Evolutionary conservation across 2,888 invertebrate genomes (phyloP), one percentile per base, ranked within the genome.

Genomic region (Drosophila differens): DNA sequence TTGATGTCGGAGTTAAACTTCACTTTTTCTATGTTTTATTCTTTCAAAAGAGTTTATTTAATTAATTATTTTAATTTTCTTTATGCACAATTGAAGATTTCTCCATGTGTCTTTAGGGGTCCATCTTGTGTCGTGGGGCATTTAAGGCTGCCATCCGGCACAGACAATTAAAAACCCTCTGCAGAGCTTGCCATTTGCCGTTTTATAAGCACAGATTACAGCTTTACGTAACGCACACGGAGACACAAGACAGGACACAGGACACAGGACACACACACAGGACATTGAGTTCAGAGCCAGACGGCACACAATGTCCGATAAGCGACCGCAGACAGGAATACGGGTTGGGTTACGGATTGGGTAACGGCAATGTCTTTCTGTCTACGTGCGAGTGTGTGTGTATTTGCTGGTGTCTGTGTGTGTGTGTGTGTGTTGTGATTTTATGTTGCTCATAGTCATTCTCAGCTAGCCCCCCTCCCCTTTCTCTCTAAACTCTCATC

Each of bases 131-230:
- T 77, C 72, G 78, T 70, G 70, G 69, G 83, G 83, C 89, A 83
- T 88, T 85, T 88, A 88, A 88, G 90, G 52, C 88, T 76, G 77
- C 86, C 87, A 90, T 87, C 89, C 86, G 88, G 91, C 76, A 76
- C 81, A 87, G 86, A 87, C 91, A 87, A 90, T 87, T 87, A 87
- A 87, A 87, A 87, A 89, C 90, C 86, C 88, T 87, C 91, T 87
- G 90, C 82, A 87, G 80, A 90, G 80, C 71, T 89, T 82, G 89
- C 86, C 91, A 90, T 86, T 86, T 86, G 89, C 88, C 89, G 67
- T 87, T 87, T 91, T 90, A 87, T 90, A 91, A 89, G 86, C 86
- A 89, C 88, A 91, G 86, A 91, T 87, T 87, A 87, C 91, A 90
- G 90, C 81, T 91, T 73, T 82, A 82, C 83, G 90, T 84, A 87